These are phyloP conservation scores for Orthonevra nobilis DNA, from an alignment of 2,888 invertebrate genomes.

Conservation along the genomic window DNA sequence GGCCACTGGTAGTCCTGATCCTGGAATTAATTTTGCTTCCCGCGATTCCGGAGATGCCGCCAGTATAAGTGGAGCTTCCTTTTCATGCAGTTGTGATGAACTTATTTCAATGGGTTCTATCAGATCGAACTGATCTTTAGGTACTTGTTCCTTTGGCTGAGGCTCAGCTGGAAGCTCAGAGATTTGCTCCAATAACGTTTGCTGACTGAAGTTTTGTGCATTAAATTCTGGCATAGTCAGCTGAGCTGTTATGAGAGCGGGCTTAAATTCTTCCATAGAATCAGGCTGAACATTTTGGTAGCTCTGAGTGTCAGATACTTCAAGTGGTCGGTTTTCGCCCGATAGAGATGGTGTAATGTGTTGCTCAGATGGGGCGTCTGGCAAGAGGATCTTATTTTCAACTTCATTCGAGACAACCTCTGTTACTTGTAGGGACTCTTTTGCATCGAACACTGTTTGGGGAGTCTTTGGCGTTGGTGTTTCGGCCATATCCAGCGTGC, in stretches of 20 bases:
- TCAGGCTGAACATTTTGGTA: slow-evolving; percentile 72
- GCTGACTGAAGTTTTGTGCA: slow-evolving; percentile 70
- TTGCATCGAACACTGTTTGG: slow-evolving; percentile 50
- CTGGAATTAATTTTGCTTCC: slow-evolving; percentile 71
- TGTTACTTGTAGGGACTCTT: slow-evolving; percentile 73
- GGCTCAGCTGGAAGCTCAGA: slow-evolving; percentile 40
- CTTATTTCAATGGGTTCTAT: slow-evolving; percentile 73
- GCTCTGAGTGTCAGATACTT: slow-evolving; percentile 71
- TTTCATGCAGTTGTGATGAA: slow-evolving; percentile 72
- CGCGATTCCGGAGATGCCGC: slow-evolving; percentile 55
- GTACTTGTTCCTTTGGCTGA: slow-evolving; percentile 70
- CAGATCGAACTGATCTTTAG: slow-evolving; percentile 65
- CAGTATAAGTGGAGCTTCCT: slow-evolving; percentile 71
- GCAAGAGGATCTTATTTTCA: slow-evolving; percentile 60
- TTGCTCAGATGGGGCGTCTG: slow-evolving; percentile 25
- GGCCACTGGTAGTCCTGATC: slow-evolving; percentile 82
- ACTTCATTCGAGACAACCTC: slow-evolving; percentile 73
- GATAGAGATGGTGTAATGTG: slow-evolving; percentile 50
- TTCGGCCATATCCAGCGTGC: slow-evolving; percentile 40
- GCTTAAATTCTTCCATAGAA: slow-evolving; percentile 51
- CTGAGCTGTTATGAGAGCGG: slow-evolving; percentile 71
- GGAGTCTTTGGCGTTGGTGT: slow-evolving; percentile 62
- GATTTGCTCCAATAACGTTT: slow-evolving; percentile 73
- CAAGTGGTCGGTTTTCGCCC: slow-evolving; percentile 71
- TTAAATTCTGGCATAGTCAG: slow-evolving; percentile 68